phyloP scores from a whole-genome alignment of 2,888 invertebrate genomes.

The Lycaena phlaeas region DNA sequence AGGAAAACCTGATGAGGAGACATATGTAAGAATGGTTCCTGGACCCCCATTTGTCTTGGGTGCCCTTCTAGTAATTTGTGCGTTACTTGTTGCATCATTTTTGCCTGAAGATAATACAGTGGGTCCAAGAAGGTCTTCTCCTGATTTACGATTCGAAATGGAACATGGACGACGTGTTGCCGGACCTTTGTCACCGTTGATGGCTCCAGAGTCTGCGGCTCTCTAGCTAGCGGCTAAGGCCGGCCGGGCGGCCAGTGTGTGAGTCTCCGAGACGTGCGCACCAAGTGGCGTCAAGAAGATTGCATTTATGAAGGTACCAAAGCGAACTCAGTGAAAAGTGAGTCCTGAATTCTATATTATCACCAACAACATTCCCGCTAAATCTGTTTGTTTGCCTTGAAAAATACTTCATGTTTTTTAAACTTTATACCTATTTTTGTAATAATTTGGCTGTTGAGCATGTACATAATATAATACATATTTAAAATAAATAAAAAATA shows the following conservation, averaged over 20 bases:
- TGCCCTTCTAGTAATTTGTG: conserved; percentile 95
- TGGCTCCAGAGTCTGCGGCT: conserved; percentile 83
- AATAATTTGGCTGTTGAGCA: conserved; percentile 36
- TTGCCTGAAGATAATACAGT: conserved; percentile 77
- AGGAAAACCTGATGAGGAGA: conserved; percentile 56
- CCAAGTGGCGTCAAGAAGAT: conserved; percentile 25
- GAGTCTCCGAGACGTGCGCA: conserved; percentile 38
- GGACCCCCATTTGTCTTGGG: conserved; percentile 99
- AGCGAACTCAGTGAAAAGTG: conserved; percentile 46
- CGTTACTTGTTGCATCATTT: conserved; percentile 92
- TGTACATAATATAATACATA: conserved; percentile 48
- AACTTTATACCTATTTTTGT: conserved; percentile 60
- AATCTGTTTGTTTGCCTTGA: conserved; percentile 36
- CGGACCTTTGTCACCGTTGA: conserved; percentile 84
- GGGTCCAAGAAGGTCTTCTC: conserved; percentile 65
- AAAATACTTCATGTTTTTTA: conserved; percentile 42
- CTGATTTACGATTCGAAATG: conserved; percentile 87
- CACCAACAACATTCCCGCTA: conserved; percentile 40
- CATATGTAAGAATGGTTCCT: conserved; percentile 83
- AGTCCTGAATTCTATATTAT: conserved; percentile 31
- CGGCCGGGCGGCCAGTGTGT: conserved; percentile 61
- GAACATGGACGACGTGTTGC: conserved; percentile 84
- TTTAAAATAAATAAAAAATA: conserved; percentile 40
- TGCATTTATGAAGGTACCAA: conserved; percentile 60
- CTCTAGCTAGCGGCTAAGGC: conserved; percentile 73